phyloP scores from a whole-genome alignment of 1,140 invertebrate species.

The Philopotamus ludificatus region DNA sequence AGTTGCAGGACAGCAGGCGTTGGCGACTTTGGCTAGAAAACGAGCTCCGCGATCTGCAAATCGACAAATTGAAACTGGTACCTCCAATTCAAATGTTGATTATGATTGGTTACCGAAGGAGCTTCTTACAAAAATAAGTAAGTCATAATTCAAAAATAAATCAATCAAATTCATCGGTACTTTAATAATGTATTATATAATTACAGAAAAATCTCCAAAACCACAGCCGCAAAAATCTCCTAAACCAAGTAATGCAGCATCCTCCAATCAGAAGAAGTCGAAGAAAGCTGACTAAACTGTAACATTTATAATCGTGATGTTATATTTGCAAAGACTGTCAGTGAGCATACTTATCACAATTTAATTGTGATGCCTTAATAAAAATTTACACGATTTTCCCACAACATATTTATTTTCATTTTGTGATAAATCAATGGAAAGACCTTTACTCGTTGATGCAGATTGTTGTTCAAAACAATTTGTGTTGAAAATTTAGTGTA shows the following conservation, averaged over 20 bases:
- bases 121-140: conserved; percentile 78
- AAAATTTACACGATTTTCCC: no score
- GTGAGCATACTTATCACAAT: conserved; percentile 16
- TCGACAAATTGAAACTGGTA: conserved; percentile 72
- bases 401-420: conserved; percentile 20
- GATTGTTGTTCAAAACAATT: conserved; percentile 13
- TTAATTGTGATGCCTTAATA: not conserved
- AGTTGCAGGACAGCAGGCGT: conserved; percentile 86
- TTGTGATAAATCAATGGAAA: conserved; percentile 12
- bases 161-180: not conserved
- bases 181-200: conserved; percentile 6
- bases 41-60: conserved; percentile 56
- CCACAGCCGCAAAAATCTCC: conserved; percentile 50
- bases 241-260: conserved; percentile 43
- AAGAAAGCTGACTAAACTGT: conserved; percentile 49
- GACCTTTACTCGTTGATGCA: not conserved
- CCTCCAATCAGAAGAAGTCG: conserved; percentile 60
- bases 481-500: not conserved
- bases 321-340: conserved; percentile 19
- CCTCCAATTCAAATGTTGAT: conserved; percentile 90
- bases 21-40: conserved; percentile 73
- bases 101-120: conserved; percentile 97
- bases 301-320: conserved; percentile 4
- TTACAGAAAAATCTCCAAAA: conserved; percentile 49
- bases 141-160: conserved; percentile 50